Percentiles rank a stretch among this genome's conserved stretches.
Conservation (phyloP, 2,888 invertebrate genomes). For the Drosophila tanythrix region DNA sequence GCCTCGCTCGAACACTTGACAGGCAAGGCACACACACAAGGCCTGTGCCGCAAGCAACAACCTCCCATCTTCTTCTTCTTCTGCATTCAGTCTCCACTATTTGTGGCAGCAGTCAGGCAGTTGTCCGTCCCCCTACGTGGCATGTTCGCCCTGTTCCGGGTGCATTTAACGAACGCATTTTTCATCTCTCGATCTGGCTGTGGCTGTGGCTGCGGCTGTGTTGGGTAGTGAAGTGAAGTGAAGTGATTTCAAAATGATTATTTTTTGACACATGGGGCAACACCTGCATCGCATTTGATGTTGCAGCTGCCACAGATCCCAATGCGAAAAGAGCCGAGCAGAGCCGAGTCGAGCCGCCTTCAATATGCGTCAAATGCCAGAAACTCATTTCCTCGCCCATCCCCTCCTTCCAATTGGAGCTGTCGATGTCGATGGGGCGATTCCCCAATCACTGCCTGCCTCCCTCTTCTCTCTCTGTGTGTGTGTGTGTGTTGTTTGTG, state of each 20-base stretch:
- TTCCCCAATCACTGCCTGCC: not conserved
- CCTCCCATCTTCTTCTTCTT: not conserved
- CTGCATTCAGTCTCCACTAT: not conserved
- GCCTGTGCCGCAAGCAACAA: conserved; percentile 8
- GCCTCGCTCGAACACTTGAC: conserved; percentile 36
- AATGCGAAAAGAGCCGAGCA: conserved; percentile 36
- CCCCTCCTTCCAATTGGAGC: not conserved
- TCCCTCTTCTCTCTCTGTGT: not conserved
- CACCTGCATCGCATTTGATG: conserved; percentile 72
- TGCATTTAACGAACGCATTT: conserved; percentile 72
- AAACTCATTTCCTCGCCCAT: not conserved
- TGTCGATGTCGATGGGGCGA: conserved; percentile 37
- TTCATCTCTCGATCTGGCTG: conserved; percentile 44
- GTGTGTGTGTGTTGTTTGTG: conserved; percentile 53
- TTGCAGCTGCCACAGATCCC: conserved; percentile 69
- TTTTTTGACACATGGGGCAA: conserved; percentile 79
- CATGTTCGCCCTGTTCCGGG: conserved; percentile 37
- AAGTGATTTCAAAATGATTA: conserved; percentile 79
- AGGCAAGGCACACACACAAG: conserved; percentile 9
- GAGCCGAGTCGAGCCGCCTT: conserved; percentile 39
- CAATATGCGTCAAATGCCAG: conserved; percentile 51
- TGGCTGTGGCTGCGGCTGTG: conserved; percentile 33
- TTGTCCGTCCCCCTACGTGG: conserved; percentile 14
- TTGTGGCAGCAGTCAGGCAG: not conserved
- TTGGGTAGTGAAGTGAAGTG: not conserved